Base-by-base conservation (phyloP, 2,113 vertebrate genomes). In the Nibea albiflora region DNA sequence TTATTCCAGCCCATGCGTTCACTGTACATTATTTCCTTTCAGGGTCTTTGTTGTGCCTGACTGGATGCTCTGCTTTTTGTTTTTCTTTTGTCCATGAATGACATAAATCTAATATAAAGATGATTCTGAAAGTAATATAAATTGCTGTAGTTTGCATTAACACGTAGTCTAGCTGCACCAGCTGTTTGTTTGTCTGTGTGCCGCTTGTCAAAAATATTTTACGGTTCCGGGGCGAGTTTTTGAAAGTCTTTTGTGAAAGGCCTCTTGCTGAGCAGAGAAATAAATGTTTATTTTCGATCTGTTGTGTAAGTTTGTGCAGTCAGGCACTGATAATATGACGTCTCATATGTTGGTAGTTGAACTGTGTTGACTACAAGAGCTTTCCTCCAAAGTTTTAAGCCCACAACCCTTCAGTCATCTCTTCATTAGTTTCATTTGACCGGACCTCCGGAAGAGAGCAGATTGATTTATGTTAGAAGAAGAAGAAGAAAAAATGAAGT, bases 51-150 rank as follows among this genome's bases (percentile, higher is more conserved):
- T 42, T 46, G 56, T 67, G 2, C 66, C 79, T 76, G 62, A 87
- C 63, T 79, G 31, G 69, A 85, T 58, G 46, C 46, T 66, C 24
- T 24, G 39, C 44, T 61, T 78, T 65, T 7, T 70, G 7, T 69
- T 78, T 83, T 85, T 5, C 69, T 87, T 39, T 71, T 68, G 19
- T 84, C 57, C 39, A 20, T 56, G 11, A 77, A 67, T 76, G 14
- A 73, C 46, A 81, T 87, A 54, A 82, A 83, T 90, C 65, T 81
- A 87, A 90, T 85, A 80, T 87, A 84, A 84, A 76, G 47, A 84
- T 79, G 39, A 84, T 73, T 78, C 60, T 72, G 77, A 86, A 80
- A 88, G 76, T 90, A 84, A 77, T 85, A 85, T 88, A 79, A 88
- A 85, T 76, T 66, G 42, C 65, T 65, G 35, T 91, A 76, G 65